Percentiles rank a stretch among this genome's conserved stretches.
Conservation (phyloP, 2,888 invertebrate species). For the Salpingus planirostris region DNA sequence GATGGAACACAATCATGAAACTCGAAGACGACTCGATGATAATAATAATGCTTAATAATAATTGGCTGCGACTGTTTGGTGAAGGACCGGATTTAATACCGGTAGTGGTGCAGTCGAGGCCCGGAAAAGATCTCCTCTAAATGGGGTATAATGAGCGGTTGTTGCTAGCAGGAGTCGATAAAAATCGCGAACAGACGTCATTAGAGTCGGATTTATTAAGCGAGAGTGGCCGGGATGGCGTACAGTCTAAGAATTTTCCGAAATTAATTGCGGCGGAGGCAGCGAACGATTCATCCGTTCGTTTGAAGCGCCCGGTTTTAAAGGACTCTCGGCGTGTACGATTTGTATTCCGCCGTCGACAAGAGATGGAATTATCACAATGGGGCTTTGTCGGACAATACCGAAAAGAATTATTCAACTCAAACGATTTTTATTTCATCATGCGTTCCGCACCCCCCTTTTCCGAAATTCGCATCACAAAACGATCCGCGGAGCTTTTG, state of each 20-base stretch:
- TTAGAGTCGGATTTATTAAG: constrained; percentile 9
- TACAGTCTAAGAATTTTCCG: not conserved
- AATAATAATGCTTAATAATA: no score
- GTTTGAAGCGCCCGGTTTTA: not conserved
- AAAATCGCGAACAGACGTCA: constrained; percentile 10
- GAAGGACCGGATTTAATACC: no score
- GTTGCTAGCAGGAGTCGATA: no score
- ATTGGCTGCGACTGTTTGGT: no score
- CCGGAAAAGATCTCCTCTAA: no score
- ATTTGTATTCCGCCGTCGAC: not conserved
- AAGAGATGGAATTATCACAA: constrained; percentile 4
- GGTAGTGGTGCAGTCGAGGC: no score
- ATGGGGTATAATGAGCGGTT: no score
- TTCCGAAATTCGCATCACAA: constrained; percentile 1
- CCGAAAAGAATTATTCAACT: constrained; percentile 6
- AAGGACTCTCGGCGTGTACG: not conserved
- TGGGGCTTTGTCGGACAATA: constrained; percentile 5
- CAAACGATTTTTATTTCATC: constrained; percentile 8
- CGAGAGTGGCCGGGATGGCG: constrained; percentile 1
- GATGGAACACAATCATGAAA: no score
- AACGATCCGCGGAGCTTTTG: constrained; percentile 1
- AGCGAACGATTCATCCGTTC: not conserved
- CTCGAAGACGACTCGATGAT: no score
- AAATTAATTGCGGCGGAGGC: not conserved
- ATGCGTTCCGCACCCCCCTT: no score